phyloP scores from a whole-genome alignment of 2,113 vertebrate species.

The Rattus norvegicus region DNA sequence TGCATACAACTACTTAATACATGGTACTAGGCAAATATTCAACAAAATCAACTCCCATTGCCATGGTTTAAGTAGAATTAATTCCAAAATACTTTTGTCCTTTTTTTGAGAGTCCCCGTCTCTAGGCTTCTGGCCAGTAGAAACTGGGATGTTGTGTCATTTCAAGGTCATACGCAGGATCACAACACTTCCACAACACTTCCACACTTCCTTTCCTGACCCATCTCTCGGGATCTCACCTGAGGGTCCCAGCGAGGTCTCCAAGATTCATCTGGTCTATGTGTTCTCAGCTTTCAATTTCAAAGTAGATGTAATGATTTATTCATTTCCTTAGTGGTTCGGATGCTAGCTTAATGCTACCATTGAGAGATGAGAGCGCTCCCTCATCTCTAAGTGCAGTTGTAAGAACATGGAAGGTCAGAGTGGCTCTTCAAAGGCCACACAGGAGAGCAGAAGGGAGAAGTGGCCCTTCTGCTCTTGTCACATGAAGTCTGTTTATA shows the following conservation, averaged over 20 bases:
- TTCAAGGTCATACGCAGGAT: background rate
- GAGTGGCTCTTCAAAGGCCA: background rate
- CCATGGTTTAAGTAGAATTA: constrained; percentile 27
- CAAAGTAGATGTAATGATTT: constrained; percentile 45
- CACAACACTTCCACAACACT: background rate
- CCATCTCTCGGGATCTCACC: background rate
- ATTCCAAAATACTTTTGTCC: background rate
- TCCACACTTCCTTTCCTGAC: background rate
- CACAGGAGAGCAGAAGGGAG: background rate
- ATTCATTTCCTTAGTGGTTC: constrained; percentile 46
- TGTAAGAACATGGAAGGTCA: background rate
- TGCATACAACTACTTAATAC: background rate
- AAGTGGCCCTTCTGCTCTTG: background rate
- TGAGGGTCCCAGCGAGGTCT: background rate
- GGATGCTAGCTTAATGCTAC: constrained; percentile 24
- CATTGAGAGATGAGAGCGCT: background rate
- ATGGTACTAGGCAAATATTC: background rate
- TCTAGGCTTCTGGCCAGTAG: background rate
- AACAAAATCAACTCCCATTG: constrained; percentile 20
- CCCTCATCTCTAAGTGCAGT: constrained; percentile 4
- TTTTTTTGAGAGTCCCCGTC: background rate
- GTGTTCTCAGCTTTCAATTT: background rate
- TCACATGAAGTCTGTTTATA: background rate
- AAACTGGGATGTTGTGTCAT: background rate
- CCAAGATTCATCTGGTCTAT: background rate